These are phyloP conservation scores for Hydriomena furcata DNA, from an alignment of 2,888 invertebrate genomes.

Conservation along the genomic window DNA sequence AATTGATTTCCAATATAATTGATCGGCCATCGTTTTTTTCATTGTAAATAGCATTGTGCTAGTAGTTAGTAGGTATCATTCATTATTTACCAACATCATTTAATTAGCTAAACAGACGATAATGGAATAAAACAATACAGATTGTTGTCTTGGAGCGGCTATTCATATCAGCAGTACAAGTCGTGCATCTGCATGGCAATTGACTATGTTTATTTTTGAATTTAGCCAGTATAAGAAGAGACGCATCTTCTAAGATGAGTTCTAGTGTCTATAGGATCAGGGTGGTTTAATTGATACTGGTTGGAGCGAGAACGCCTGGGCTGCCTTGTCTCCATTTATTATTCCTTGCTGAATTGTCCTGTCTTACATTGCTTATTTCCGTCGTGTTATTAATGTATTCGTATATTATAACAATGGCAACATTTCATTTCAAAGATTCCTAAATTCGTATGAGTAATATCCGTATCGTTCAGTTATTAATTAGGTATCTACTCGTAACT, in stretches of 20 bases:
- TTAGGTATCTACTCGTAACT: constrained; percentile 44
- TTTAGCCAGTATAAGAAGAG: constrained; percentile 53
- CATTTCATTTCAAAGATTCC: constrained; percentile 14
- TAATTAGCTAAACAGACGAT: constrained; percentile 38
- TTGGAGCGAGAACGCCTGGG: constrained; percentile 47
- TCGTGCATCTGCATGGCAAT: constrained; percentile 64
- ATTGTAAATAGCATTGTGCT: background rate
- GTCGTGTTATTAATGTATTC: constrained; percentile 30
- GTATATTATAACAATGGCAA: background rate
- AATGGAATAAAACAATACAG: constrained; percentile 48
- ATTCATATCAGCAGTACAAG: constrained; percentile 41
- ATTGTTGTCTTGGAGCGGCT: constrained; percentile 46
- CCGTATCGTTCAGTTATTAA: constrained; percentile 29
- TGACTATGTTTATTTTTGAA: constrained; percentile 73
- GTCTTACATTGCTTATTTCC: constrained; percentile 54
- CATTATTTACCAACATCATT: constrained; percentile 26
- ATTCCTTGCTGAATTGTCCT: constrained; percentile 57
- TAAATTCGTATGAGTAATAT: constrained; percentile 18
- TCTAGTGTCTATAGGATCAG: constrained; percentile 28
- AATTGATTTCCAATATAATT: background rate
- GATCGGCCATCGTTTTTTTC: background rate
- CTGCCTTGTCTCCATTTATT: constrained; percentile 56
- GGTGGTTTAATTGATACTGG: constrained; percentile 65
- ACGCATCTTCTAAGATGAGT: constrained; percentile 29
- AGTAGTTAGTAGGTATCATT: constrained; percentile 5